phyloP scores from a whole-genome alignment of 2,113 vertebrate genomes.

The Sapajus apella region DNA sequence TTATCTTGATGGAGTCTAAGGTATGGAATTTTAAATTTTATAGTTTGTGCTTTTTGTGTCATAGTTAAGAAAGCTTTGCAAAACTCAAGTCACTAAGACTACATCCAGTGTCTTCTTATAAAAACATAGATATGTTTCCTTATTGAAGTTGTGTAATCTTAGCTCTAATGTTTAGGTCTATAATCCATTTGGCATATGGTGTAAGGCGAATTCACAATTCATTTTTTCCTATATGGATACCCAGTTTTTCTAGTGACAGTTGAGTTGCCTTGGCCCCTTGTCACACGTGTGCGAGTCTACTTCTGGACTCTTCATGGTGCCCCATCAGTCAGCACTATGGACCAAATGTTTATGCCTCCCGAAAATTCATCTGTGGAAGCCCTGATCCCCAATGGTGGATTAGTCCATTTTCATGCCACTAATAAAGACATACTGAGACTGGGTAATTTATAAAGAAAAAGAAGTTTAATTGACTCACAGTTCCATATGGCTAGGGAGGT shows the following conservation, averaged over 20 bases:
- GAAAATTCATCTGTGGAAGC: background rate
- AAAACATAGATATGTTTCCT: background rate
- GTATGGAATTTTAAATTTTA: background rate
- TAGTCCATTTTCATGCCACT: too few relatives aligned
- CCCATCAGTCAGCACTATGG: background rate
- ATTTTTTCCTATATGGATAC: background rate
- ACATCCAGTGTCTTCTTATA: background rate
- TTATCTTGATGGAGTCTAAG: background rate
- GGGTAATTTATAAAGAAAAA: too few relatives aligned
- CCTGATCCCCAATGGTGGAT: background rate
- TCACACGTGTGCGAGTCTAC: background rate
- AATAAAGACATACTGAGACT: too few relatives aligned
- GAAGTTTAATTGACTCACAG: too few relatives aligned
- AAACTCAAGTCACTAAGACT: background rate
- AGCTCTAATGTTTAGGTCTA: background rate
- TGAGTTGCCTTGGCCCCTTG: background rate
- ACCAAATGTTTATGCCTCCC: background rate
- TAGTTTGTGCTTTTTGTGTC: background rate
- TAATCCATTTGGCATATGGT: background rate
- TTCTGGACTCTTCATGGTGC: background rate
- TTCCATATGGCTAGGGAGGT: background rate
- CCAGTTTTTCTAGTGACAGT: background rate
- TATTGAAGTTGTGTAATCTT: background rate
- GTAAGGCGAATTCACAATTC: background rate
- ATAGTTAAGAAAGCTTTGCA: conserved; percentile 19